Evolutionary conservation across 2,888 invertebrate species (phyloP).

Genomic region (Oxycera nigricornis): DNA sequence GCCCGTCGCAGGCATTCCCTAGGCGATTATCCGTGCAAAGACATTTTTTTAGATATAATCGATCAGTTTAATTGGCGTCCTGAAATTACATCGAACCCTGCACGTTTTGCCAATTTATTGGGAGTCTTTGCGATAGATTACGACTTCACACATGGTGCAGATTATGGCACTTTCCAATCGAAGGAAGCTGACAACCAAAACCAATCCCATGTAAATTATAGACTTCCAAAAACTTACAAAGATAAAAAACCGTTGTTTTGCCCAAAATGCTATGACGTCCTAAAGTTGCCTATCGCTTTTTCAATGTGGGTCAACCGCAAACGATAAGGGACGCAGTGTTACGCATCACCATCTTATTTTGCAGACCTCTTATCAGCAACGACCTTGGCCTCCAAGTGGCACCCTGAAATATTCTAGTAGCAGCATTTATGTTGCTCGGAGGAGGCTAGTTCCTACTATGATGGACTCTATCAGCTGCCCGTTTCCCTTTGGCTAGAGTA

Average conservation of each 20-base stretch:
- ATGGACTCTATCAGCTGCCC: neutral
- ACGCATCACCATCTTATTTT: neutral
- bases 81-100: slow-evolving; percentile 29
- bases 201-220: too few species aligned
- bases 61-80: slow-evolving; percentile 36
- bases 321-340: neutral
- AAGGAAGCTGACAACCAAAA: too few species aligned
- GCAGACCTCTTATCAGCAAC: slow-evolving; percentile 13
- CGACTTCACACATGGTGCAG: too few species aligned
- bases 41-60: slow-evolving; percentile 33
- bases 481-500: neutral
- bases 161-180: too few species aligned
- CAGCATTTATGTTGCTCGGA: neutral
- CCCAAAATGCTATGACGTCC: too few species aligned
- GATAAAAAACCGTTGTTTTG: too few species aligned
- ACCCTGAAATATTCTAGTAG: slow-evolving; percentile 3
- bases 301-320: neutral
- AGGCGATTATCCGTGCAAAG: slow-evolving; percentile 13
- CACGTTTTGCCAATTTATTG: slow-evolving; percentile 27
- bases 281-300: too few species aligned
- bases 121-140: neutral
- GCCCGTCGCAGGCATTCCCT: slow-evolving; percentile 2
- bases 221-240: too few species aligned
- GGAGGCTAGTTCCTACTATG: too few species aligned
- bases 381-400: slow-evolving; percentile 22